These are phyloP conservation scores for Meles meles DNA, from an alignment of 2,113 vertebrate genomes.

Conservation along the genomic window DNA sequence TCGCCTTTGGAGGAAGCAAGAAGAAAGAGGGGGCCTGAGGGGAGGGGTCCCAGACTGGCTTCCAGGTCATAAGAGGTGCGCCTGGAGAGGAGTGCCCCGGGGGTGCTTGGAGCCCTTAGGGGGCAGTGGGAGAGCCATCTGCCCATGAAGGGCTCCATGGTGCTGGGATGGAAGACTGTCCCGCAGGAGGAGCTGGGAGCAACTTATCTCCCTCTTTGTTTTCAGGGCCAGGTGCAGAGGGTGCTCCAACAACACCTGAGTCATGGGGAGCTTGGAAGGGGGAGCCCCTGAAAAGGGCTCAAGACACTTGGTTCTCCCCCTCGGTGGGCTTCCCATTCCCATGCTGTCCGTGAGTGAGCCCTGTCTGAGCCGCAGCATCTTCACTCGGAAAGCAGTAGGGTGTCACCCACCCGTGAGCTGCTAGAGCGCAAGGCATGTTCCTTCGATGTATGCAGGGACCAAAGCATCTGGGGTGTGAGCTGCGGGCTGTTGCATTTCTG, in stretches of 20 bases:
- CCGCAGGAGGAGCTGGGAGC: not conserved
- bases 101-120: not conserved
- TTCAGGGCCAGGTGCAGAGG: not conserved
- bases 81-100: not conserved
- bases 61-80: not conserved
- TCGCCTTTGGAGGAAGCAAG: conserved; percentile 55
- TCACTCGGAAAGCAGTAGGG: not conserved
- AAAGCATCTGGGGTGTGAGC: not conserved
- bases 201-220: not conserved
- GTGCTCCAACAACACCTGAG: not conserved
- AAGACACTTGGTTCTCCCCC: not conserved
- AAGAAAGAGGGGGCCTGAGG: not conserved
- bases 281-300: accelerated
- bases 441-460: too few species aligned
- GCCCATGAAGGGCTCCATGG: too few species aligned
- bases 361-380: not conserved
- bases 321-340: not conserved
- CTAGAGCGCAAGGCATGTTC: too few species aligned
- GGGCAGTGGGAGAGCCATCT: not conserved
- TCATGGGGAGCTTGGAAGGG: too few species aligned
- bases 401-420: too few species aligned
- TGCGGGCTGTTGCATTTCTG: not conserved
- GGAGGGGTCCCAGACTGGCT: not conserved
- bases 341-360: not conserved
- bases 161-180: too few species aligned